These are phyloP conservation scores for Ganaspis sp. DNA, from an alignment of 1,140 invertebrate species.

Conservation along the genomic window DNA sequence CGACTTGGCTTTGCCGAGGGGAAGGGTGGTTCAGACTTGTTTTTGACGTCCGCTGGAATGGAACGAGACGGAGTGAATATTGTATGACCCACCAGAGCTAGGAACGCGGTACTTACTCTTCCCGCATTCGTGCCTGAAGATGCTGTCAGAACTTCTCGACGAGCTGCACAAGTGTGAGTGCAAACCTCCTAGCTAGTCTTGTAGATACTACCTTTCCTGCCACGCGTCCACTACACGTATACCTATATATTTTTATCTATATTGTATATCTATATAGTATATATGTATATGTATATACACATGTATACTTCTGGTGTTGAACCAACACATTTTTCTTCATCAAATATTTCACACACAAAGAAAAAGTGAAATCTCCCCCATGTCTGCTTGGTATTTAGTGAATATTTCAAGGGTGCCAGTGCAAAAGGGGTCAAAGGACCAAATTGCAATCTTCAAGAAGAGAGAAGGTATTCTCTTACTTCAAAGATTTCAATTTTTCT, in stretches of 20 bases:
- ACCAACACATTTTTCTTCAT: slow-evolving; percentile 27
- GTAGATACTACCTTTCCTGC: neutral
- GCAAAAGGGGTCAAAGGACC: slow-evolving; percentile 12
- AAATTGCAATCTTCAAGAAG: neutral
- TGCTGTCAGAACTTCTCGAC: slow-evolving; percentile 42
- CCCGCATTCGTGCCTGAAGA: slow-evolving; percentile 37
- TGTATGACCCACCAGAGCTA: slow-evolving; percentile 58
- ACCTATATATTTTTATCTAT: too few relatives aligned
- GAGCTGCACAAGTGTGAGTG: slow-evolving; percentile 19
- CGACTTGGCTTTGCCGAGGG: slow-evolving; percentile 41
- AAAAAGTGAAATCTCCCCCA: slow-evolving; percentile 17
- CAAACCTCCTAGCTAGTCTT: slow-evolving; percentile 1
- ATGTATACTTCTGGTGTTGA: neutral
- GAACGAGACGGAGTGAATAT: slow-evolving; percentile 64
- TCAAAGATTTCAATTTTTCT: neutral
- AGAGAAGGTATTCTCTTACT: neutral
- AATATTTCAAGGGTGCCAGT: slow-evolving; percentile 14
- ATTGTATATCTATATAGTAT: too few relatives aligned
- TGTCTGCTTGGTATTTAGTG: slow-evolving; percentile 26
- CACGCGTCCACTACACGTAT: slow-evolving; percentile 15
- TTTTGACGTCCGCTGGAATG: slow-evolving; percentile 63
- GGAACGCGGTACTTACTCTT: slow-evolving; percentile 43
- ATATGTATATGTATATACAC: neutral
- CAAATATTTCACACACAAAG: slow-evolving; percentile 20
- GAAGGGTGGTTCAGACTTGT: slow-evolving; percentile 55